Evolutionary conservation across 1,140 invertebrate genomes (phyloP).

Genomic region (Ceratina japonica): DNA sequence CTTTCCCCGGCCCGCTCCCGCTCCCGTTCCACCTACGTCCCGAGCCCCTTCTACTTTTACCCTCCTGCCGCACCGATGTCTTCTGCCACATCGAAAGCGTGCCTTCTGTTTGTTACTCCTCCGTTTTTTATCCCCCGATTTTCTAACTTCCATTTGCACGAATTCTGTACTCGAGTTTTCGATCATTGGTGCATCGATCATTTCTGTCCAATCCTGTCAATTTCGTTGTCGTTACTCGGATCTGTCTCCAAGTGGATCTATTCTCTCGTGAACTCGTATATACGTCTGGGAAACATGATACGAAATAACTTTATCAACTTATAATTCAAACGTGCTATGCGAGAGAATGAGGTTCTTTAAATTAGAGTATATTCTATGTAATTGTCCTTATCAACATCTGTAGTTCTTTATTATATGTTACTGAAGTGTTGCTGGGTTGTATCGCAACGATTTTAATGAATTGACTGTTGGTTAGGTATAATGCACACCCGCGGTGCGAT

Average conservation of each 20-base stretch:
- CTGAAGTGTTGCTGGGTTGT: not conserved
- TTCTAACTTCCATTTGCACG: not conserved
- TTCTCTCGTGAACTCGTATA: too few relatives aligned
- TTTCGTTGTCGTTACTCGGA: too few relatives aligned
- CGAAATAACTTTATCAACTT: too few relatives aligned
- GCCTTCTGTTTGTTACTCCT: not conserved
- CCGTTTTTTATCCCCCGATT: too few relatives aligned
- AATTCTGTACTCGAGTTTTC: too few relatives aligned
- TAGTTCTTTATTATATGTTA: not conserved
- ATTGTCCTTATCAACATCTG: not conserved
- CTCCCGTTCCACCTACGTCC: conserved; percentile 55
- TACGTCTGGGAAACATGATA: not conserved
- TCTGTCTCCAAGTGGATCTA: too few relatives aligned
- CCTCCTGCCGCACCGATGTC: not conserved
- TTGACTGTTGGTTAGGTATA: not conserved
- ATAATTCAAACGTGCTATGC: not conserved
- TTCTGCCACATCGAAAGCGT: conserved; percentile 1
- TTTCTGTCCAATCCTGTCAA: too few relatives aligned
- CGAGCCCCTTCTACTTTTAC: conserved; percentile 39
- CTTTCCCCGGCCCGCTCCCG: conserved; percentile 57
- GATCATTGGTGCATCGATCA: too few relatives aligned
- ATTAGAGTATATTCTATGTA: not conserved
- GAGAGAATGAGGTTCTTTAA: not conserved
- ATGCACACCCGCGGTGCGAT: not conserved
- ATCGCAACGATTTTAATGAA: not conserved